Evolutionary conservation across 2,113 vertebrate species (phyloP).

Genomic region (Scolopax mira): DNA sequence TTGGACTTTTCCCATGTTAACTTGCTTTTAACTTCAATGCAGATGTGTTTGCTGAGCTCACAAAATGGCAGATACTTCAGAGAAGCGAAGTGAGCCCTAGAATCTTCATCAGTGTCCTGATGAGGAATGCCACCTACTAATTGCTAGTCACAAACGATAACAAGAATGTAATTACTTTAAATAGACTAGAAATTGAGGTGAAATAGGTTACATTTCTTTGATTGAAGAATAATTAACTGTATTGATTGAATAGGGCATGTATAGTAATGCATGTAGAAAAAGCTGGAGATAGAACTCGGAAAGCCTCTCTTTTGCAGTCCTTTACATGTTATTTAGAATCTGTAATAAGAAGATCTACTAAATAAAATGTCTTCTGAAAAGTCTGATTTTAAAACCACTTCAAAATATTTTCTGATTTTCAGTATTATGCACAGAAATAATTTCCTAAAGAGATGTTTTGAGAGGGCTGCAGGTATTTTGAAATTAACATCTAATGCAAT

Average conservation of each 20-base stretch:
- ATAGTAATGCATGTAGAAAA: background rate
- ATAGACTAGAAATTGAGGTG: background rate
- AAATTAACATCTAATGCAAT: background rate
- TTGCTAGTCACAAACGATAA: background rate
- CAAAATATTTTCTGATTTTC: background rate
- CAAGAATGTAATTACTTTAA: background rate
- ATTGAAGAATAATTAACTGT: background rate
- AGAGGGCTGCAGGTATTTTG: background rate
- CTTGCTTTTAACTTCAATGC: background rate
- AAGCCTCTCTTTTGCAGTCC: background rate
- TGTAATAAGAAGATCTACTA: background rate
- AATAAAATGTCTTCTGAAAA: background rate
- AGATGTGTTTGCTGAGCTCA: background rate
- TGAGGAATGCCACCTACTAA: background rate
- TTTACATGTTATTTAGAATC: background rate
- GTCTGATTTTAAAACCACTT: background rate
- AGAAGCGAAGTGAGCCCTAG: background rate
- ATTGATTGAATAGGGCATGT: background rate
- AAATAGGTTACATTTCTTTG: background rate
- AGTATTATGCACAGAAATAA: background rate
- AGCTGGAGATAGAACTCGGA: background rate
- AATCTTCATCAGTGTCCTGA: background rate
- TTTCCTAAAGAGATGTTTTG: background rate
- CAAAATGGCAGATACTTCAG: background rate
- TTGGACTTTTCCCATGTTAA: background rate